These are phyloP conservation scores for Heliconius congener DNA, from an alignment of 1,140 invertebrate genomes.

Conservation along the genomic window DNA sequence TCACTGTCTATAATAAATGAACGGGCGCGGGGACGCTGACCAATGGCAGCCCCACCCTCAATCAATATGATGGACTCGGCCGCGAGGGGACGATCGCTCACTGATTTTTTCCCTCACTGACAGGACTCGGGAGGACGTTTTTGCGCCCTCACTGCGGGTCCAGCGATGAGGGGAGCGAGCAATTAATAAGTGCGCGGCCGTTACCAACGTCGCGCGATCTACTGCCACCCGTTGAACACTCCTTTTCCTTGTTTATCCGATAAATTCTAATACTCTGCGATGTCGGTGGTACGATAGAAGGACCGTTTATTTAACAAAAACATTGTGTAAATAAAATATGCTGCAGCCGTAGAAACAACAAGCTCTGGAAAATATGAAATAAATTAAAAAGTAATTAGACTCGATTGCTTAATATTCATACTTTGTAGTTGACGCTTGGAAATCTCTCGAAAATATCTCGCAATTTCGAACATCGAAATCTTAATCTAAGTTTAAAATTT, in stretches of 20 bases:
- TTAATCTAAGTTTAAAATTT: constrained; percentile 82
- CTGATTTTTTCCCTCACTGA: constrained; percentile 81
- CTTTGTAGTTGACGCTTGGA: constrained; percentile 58
- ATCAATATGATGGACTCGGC: constrained; percentile 80
- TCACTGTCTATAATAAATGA: constrained; percentile 80
- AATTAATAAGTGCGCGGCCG: constrained; percentile 76
- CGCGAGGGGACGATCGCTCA: constrained; percentile 81
- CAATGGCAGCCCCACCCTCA: constrained; percentile 78
- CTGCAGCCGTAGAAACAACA: neutral
- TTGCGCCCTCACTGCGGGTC: constrained; percentile 70
- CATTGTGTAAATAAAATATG: neutral
- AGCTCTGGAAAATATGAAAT: constrained; percentile 35
- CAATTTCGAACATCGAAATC: constrained; percentile 77
- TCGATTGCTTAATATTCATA: constrained; percentile 75
- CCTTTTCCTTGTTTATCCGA: constrained; percentile 63
- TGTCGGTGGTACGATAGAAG: neutral
- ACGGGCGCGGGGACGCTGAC: constrained; percentile 74
- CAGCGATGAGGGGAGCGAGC: constrained; percentile 62
- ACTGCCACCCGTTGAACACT: constrained; percentile 52
- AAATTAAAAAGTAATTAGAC: constrained; percentile 78
- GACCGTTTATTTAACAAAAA: neutral
- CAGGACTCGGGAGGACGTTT: constrained; percentile 78
- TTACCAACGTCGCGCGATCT: constrained; percentile 42
- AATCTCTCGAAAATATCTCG: constrained; percentile 72
- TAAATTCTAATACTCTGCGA: constrained; percentile 29